Percentiles rank a stretch among this genome's conserved stretches.
phyloP scores from a whole-genome alignment of 2,113 vertebrate genomes.

The Cephalopterus ornatus region DNA sequence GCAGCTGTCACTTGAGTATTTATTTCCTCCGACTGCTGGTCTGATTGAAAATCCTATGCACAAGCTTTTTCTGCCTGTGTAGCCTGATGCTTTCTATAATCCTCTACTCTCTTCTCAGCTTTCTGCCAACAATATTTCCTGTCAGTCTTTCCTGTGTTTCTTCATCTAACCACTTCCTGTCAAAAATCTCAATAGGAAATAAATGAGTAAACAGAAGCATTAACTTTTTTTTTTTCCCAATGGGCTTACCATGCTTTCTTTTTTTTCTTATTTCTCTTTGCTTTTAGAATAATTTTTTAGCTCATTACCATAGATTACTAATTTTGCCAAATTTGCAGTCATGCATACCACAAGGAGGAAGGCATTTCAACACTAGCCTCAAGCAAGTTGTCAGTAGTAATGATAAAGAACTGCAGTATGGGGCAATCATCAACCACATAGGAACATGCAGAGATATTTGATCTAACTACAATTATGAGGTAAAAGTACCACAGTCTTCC shows the following conservation, averaged over 20 bases:
- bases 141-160: not conserved
- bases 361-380: not conserved
- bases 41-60: not conserved
- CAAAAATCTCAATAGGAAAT: not conserved
- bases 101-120: not conserved
- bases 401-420: not conserved
- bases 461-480: not conserved
- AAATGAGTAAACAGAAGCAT: not conserved
- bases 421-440: not conserved
- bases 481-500: not conserved
- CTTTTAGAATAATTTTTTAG: not conserved
- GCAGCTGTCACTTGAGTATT: not conserved
- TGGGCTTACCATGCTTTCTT: not conserved
- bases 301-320: not conserved
- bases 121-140: not conserved
- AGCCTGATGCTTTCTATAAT: not conserved
- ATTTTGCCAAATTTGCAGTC: not conserved
- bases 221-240: not conserved
- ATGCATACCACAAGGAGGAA: not conserved
- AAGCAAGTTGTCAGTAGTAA: not conserved
- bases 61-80: not conserved
- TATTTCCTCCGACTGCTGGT: accelerated
- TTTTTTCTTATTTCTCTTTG: not conserved
- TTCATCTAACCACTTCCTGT: not conserved
- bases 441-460: not conserved